Conservation (phyloP, 1,140 invertebrate genomes). For the Brachionus plicatilis region DNA sequence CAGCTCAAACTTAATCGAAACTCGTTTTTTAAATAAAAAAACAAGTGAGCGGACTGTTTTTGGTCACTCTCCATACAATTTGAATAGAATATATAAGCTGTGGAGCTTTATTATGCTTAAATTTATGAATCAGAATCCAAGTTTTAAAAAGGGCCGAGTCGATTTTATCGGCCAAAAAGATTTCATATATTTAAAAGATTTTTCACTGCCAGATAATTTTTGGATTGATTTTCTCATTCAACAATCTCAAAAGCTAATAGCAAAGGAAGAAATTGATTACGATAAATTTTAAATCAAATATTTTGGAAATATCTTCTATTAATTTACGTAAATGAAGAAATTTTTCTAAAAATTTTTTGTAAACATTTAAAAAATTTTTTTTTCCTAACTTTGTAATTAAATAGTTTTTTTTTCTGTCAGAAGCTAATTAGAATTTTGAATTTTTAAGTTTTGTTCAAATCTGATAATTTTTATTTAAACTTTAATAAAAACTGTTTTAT, state of each 20-base stretch:
- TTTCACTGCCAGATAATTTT: background rate
- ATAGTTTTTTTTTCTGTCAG: no score
- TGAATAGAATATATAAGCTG: background rate
- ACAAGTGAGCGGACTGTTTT: background rate
- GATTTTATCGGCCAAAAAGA: background rate
- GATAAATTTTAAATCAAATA: background rate
- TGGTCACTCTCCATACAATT: conserved; percentile 33
- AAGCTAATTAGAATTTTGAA: no score
- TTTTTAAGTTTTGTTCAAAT: no score
- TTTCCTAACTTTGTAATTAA: no score
- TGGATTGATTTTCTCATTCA: background rate
- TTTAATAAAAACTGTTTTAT: no score
- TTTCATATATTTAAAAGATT: background rate
- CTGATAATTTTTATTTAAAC: no score
- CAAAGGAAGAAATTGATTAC: background rate
- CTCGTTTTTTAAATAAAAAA: conserved; percentile 1
- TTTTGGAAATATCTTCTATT: no score
- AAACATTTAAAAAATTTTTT: no score
- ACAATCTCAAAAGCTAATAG: background rate
- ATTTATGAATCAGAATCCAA: background rate
- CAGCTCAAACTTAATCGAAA: background rate
- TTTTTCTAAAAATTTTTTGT: no score
- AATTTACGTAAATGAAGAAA: no score
- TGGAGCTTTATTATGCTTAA: conserved; percentile 19
- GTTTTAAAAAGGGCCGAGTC: background rate